Base-by-base conservation (phyloP, 37 sponge, comb jelly and placozoan genomes). In the Cladorhizidae sp. region DNA sequence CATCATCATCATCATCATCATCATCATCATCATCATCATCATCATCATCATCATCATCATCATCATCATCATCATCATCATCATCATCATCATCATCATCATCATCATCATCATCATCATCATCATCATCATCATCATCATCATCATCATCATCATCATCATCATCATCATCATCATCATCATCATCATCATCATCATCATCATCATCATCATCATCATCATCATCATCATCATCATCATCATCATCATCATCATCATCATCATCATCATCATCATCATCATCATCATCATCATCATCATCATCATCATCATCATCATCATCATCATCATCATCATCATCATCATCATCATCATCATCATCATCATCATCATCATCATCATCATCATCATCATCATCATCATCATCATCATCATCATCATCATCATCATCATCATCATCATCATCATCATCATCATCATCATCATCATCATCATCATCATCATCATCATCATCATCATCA, bases 251-350 rank as follows among this genome's bases (percentile, higher is more conserved):
- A 18, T 54, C 56, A 54, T 54, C 56, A 54, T 54, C 56, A 54
- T 54, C 56, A 54, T 54, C 56, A 54, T 54, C 56, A 54, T 54
- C 56, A 54, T 54, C 56, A 54, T 54, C 56, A 54, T 54, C 56
- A 54, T 18, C 56, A 54, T 54, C 56, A 54, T 54, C 56, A 54
- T 18, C 56, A 54, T 54, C 56, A 54, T 18, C 56, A 54, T 54
- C 56, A 54, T 18, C 56, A 54, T 54, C 56, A 54, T 54, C 56
- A 54, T 54, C 56, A 54, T 54, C 56, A 54, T 54, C 56, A 54
- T 54, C 56, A 54, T 54, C 56, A 54, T 54, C 56, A 54, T 54
- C 56, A 54, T 54, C 56, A 54, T 54, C 56, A 54, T 54, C 56
- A 54, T 54, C 56, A 54, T 54, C 56, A 54, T 54, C 56, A 54